These are phyloP conservation scores for Corythornis madagascariensis DNA, from an alignment of 2,113 vertebrate genomes.

Conservation along the genomic window DNA sequence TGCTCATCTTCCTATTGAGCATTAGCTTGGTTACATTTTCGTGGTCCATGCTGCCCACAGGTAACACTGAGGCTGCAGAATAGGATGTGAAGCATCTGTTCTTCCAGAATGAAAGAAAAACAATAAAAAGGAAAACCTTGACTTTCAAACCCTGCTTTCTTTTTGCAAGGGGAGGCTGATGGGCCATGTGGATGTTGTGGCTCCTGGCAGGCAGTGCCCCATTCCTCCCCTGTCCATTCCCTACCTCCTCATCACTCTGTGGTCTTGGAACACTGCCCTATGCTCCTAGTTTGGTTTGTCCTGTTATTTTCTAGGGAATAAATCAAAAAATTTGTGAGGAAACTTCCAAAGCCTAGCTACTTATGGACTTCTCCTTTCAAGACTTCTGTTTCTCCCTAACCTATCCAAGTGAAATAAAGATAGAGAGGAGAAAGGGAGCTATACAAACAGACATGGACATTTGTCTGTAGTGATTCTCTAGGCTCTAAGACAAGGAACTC, in stretches of 20 bases:
- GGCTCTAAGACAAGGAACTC: background rate
- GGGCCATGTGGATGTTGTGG: background rate
- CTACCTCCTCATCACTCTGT: background rate
- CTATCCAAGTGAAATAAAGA: background rate
- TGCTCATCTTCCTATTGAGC: background rate
- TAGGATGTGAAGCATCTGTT: background rate
- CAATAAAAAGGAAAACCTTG: background rate
- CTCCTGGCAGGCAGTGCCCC: background rate
- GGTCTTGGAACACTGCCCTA: background rate
- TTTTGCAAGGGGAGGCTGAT: background rate
- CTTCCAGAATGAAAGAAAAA: background rate
- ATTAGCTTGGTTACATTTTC: background rate
- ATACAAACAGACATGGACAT: fast-evolving
- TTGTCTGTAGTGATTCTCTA: background rate
- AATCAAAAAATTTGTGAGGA: background rate
- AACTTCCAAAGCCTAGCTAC: background rate
- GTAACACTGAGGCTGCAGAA: background rate
- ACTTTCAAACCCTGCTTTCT: background rate
- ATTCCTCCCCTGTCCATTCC: background rate
- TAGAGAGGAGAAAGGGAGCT: background rate
- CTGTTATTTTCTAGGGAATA: background rate
- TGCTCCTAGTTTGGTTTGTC: background rate
- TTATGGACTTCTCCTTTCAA: background rate
- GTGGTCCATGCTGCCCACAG: background rate
- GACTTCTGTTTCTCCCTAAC: background rate